Percentiles rank a stretch among this genome's conserved stretches.
phyloP scores from a whole-genome alignment of 2,113 vertebrate species.

The Oophaga pumilio region DNA sequence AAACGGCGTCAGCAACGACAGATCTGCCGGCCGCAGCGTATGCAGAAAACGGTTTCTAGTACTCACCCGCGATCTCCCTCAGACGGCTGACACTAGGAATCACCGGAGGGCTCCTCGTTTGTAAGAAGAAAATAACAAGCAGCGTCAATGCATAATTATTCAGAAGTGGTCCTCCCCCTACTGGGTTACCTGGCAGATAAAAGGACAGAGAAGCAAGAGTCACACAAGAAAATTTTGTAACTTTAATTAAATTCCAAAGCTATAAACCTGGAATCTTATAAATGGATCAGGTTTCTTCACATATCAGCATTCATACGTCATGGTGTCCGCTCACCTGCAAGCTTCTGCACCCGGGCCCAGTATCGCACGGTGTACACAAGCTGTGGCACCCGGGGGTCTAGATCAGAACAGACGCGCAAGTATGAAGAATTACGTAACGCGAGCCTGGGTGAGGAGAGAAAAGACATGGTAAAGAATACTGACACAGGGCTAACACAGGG shows the following conservation, averaged over 20 bases:
- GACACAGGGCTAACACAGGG: not conserved
- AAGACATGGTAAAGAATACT: not conserved
- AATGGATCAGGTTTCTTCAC: not conserved
- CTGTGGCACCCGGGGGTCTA: conserved; percentile 81
- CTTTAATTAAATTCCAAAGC: not conserved
- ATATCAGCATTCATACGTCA: not conserved
- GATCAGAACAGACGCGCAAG: conserved; percentile 81
- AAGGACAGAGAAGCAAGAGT: not conserved
- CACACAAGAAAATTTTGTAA: not conserved
- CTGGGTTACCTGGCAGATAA: conserved; percentile 71
- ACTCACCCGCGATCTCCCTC: conserved; percentile 78
- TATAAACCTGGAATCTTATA: not conserved
- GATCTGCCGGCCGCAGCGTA: not conserved
- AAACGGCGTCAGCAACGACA: not conserved
- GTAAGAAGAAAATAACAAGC: conserved; percentile 87
- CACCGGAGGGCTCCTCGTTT: conserved; percentile 82
- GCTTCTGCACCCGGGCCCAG: conserved; percentile 85
- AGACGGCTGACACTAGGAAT: conserved; percentile 78
- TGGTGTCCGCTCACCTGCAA: conserved; percentile 77
- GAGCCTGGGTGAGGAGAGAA: conserved; percentile 69
- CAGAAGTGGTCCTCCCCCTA: conserved; percentile 82
- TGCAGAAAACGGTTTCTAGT: not conserved
- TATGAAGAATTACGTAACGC: conserved; percentile 88
- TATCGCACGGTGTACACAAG: conserved; percentile 82
- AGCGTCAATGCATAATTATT: conserved; percentile 91